Evolutionary conservation across 2,113 vertebrate genomes (phyloP).

Genomic region (Gadus chalcogrammus): DNA sequence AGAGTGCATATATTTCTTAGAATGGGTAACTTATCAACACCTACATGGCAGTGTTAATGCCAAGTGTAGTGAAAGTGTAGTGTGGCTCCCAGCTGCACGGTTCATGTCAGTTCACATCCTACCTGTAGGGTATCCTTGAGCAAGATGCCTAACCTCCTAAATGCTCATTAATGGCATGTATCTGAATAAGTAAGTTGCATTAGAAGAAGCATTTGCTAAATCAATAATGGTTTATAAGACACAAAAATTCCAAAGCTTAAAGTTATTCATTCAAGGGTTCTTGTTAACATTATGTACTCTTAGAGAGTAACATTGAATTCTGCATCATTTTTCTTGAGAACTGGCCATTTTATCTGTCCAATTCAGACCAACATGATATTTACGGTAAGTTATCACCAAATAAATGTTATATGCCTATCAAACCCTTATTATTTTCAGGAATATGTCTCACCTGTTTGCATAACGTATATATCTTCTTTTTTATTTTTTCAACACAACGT

Average conservation of each 20-base stretch:
- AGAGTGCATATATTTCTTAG: too few species aligned
- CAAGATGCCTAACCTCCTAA: too few species aligned
- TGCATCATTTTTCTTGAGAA: not conserved
- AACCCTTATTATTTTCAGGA: not conserved
- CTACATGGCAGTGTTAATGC: too few species aligned
- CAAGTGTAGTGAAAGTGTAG: too few species aligned
- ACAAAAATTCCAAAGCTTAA: slow-evolving; percentile 1
- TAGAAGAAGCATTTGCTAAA: too few species aligned
- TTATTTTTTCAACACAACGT: too few species aligned
- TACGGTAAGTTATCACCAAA: not conserved
- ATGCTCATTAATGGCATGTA: too few species aligned
- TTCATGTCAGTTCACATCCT: too few species aligned
- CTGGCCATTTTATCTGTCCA: not conserved
- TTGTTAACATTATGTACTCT: not conserved
- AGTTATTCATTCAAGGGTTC: not conserved
- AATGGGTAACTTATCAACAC: too few species aligned
- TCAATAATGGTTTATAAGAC: not conserved
- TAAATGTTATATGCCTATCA: not conserved
- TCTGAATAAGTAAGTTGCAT: too few species aligned
- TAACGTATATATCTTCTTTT: not conserved
- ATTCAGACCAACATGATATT: not conserved
- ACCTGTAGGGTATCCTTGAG: too few species aligned
- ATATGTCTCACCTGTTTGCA: not conserved
- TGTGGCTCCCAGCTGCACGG: too few species aligned
- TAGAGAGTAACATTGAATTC: not conserved